Conservation (phyloP, 1,140 invertebrate genomes). For the Camponotus floridanus region DNA sequence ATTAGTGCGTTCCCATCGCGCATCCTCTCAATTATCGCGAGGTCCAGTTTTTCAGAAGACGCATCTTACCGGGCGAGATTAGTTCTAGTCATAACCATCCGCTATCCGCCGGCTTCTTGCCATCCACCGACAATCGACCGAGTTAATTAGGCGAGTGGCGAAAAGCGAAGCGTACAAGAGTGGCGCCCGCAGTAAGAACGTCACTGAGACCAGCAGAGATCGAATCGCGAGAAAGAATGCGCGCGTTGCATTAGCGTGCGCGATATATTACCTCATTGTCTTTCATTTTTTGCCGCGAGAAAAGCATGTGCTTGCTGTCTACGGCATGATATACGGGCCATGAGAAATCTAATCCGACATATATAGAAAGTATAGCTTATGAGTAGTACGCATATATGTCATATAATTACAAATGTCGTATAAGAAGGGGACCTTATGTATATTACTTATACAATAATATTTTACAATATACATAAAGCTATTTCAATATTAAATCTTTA, state of each 20-base stretch:
- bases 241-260: conserved; percentile 22
- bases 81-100: conserved; percentile 69
- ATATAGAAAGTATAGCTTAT: not conserved
- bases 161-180: conserved; percentile 51
- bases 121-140: conserved; percentile 66
- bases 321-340: not conserved
- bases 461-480: not conserved
- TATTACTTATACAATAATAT: not conserved
- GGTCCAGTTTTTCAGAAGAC: conserved; percentile 55
- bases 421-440: not conserved
- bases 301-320: conserved; percentile 5
- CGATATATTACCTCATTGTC: conserved; percentile 30
- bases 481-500: not conserved
- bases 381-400: not conserved
- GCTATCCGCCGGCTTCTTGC: conserved; percentile 56
- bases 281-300: not conserved
- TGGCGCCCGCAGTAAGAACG: conserved; percentile 22
- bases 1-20: conserved; percentile 24
- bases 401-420: not conserved
- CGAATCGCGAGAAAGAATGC: conserved; percentile 27
- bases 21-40: conserved; percentile 62
- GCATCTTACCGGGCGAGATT: conserved; percentile 57
- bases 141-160: conserved; percentile 73
- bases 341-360: not conserved
- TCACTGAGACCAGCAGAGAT: not conserved